These are phyloP conservation scores for Zeugodacus cucurbitae DNA, from an alignment of 1,140 invertebrate species.

Conservation along the genomic window DNA sequence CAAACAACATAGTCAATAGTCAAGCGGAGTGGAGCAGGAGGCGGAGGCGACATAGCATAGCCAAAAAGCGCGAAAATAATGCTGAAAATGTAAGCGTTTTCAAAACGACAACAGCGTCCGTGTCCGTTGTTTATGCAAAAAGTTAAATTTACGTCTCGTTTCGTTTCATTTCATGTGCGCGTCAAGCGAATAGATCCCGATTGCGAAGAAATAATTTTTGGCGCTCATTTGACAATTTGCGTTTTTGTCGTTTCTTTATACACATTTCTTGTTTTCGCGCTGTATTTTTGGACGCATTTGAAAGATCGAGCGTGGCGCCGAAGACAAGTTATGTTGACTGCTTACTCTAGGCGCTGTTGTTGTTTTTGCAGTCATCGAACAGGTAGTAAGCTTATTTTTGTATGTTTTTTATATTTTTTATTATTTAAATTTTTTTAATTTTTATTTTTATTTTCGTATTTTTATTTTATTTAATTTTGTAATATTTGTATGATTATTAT, in stretches of 20 bases:
- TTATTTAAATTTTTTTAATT: neutral
- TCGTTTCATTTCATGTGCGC: slow-evolving; percentile 1
- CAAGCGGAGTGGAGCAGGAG: too few species aligned
- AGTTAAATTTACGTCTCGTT: neutral
- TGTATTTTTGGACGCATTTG: neutral
- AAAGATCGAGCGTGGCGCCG: neutral
- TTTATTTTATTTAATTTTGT: too few species aligned
- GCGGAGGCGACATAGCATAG: neutral
- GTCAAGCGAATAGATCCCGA: neutral
- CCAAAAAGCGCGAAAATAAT: neutral
- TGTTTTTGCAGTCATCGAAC: slow-evolving; percentile 9
- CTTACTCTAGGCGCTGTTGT: neutral
- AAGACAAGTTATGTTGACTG: neutral
- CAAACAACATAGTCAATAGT: neutral
- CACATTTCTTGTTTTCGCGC: neutral
- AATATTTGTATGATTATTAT: too few species aligned
- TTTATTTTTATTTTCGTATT: too few species aligned
- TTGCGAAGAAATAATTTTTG: neutral
- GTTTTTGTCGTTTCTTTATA: neutral
- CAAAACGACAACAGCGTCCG: neutral
- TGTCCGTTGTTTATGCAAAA: slow-evolving; percentile 3
- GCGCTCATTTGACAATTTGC: slow-evolving; percentile 19
- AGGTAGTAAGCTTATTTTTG: neutral
- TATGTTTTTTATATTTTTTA: neutral
- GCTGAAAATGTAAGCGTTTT: neutral